Base-by-base conservation (phyloP, 1,140 invertebrate species). In the Trissolcus basalis region DNA sequence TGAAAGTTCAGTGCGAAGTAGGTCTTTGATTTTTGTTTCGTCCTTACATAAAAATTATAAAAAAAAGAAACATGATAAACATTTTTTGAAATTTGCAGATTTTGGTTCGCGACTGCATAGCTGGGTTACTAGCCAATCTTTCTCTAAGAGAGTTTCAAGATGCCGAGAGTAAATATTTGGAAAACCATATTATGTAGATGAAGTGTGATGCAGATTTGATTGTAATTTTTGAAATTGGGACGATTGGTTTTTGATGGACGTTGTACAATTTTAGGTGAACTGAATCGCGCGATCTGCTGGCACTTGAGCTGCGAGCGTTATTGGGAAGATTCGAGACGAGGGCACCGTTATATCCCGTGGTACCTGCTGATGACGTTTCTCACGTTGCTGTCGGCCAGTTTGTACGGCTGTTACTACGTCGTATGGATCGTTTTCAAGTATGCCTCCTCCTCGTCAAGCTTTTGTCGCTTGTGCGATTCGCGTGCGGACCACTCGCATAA, bases 221-320 rank as follows among this genome's bases (percentile, higher is more conserved):
- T n/a, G n/a, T n/a, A n/a, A n/a, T n/a, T n/a, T n/a, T n/a, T n/a
- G n/a, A n/a, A n/a, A n/a, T n/a, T n/a, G n/a, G n/a, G n/a, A n/a
- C n/a, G n/a, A n/a, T n/a, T n/a, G n/a, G n/a, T n/a, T n/a, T n/a
- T n/a, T n/a, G n/a, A n/a, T n/a, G n/a, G n/a, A n/a, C n/a, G n/a
- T 12, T 33, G 33, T 51, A 4, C 2, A 11, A n/a, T 65, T 59
- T 11, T 7, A 96, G 95, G 94, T 81, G 94, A 96, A 81, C 90
- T 97, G 83, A 94, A 96, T 83, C 91, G 94, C 79, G 94, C 93
- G 8, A 92, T 97, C 49, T 97, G 96, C 84, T 96, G 95, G 92
- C 97, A 96, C 86, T 89, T 97, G 72, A 96, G 95, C 60, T 97
- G 96, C 85, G 94, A 96, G 82, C 92, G 94, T 48, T 97, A 96